Base-by-base conservation (phyloP, 2,888 invertebrate genomes). In the Ochropacha duplaris region DNA sequence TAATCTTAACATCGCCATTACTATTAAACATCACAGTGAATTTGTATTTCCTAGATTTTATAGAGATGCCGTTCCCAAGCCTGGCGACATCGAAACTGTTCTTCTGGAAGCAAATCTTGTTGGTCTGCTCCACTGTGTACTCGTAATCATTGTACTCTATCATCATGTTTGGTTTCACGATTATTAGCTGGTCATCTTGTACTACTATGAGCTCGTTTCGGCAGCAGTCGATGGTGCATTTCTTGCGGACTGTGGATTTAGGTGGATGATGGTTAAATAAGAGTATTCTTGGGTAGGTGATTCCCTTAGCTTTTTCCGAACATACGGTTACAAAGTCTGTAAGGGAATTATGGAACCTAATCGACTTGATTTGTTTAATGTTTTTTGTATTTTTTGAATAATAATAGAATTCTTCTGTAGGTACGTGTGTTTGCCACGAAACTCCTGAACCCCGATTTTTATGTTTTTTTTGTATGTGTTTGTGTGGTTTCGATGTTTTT, bases 21-120 rank as follows among this genome's bases (percentile, higher is more conserved):
- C 93, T 91, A 74, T 94, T 95, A 88, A 96, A 96, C 1, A 95
- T 93, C 1, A 97, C 94, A 88, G 95, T 96, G 78, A 96, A 97
- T 56, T 96, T 95, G 71, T 96, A 95, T 58, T 93, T 93, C 60
- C 94, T 94, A 0, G 96, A 96, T 22, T 94, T 94, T 61, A 97
- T 94, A 1, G 95, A 87, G 0, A 97, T 85, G 0, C 94, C 94
- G 58, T 95, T 94, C 0, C 97, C 97, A 0, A 96, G 90, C 56
- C 94, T 93, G 9, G 94, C 94, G 2, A 97, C 93, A 0, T 94
- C 93, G 79, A 96, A 97, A 55, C 94, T 94, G 71, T 94, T 90
- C 79, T 89, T 94, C 81, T 93, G 93, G 79, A 87, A 94, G 67
- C 94, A 94, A 71, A 94, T 95, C 86, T 89, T 94, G 77, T 91